Conservation (phyloP, 2,888 invertebrate species). For the Mystacides longicornis region DNA sequence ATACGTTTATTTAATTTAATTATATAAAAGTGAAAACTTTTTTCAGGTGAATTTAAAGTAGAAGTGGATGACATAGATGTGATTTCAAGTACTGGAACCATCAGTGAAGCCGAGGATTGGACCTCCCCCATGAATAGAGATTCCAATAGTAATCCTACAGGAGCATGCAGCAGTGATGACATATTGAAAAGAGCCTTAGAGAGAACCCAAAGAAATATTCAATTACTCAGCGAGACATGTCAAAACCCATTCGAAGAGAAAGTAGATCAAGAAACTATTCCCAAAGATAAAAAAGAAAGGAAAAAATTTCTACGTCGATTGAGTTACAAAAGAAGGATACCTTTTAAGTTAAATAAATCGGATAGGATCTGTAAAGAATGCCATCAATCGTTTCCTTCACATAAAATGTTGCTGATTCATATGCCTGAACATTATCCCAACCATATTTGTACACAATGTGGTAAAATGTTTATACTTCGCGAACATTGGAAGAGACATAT, state of each 20-base stretch:
- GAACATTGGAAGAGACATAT: not conserved
- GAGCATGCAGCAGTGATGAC: not conserved
- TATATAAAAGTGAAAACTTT: too few species aligned
- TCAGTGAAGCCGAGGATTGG: not conserved
- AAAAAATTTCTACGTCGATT: not conserved
- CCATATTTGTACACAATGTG: not conserved
- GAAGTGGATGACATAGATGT: not conserved
- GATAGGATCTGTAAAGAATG: not conserved
- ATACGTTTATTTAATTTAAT: too few species aligned
- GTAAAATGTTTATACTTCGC: not conserved
- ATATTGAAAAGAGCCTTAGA: not conserved
- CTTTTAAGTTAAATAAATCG: not conserved
- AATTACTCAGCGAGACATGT: not conserved
- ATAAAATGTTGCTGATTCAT: not conserved
- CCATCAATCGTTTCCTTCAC: not conserved
- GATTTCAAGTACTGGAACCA: not conserved
- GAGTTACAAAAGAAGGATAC: not conserved
- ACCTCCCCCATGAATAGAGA: not conserved
- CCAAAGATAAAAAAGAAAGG: not conserved
- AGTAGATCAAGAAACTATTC: not conserved
- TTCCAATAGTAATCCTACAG: not conserved
- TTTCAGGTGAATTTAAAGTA: too few species aligned
- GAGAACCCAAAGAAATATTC: not conserved
- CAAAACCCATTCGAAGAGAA: not conserved
- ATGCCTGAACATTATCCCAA: not conserved